phyloP scores from a whole-genome alignment of 2,888 invertebrate species.

The Harpalus rubripes region DNA sequence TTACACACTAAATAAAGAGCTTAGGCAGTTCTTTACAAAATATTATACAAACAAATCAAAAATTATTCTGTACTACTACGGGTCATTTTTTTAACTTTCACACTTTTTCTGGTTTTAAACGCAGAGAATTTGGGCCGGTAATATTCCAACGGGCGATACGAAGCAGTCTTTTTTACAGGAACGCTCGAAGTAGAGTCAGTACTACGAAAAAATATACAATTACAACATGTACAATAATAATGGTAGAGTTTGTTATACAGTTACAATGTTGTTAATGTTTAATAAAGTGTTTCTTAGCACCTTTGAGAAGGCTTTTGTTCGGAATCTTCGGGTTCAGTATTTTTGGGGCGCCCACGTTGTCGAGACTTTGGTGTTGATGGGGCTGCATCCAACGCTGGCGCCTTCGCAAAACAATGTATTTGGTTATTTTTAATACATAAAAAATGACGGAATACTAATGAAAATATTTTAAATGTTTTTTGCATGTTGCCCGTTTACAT shows the following conservation, averaged over 20 bases:
- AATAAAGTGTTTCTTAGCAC: slow-evolving; percentile 33
- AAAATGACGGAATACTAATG: too few relatives aligned
- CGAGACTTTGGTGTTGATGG: not conserved
- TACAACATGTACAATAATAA: not conserved
- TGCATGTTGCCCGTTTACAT: too few relatives aligned
- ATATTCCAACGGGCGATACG: slow-evolving; percentile 1
- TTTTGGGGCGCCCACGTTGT: slow-evolving; percentile 21
- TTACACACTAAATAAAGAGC: slow-evolving; percentile 38
- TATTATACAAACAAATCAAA: slow-evolving; percentile 27
- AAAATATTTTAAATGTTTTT: too few relatives aligned
- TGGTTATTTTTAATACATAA: not conserved
- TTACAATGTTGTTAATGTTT: slow-evolving; percentile 1
- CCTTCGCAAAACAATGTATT: not conserved
- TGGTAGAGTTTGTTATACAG: not conserved
- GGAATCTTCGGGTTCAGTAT: not conserved
- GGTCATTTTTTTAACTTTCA: slow-evolving; percentile 38
- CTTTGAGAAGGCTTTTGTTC: slow-evolving; percentile 36
- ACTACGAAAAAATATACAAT: not conserved
- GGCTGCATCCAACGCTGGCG: not conserved
- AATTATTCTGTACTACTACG: slow-evolving; percentile 23
- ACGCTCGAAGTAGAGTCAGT: not conserved
- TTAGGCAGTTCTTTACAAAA: slow-evolving; percentile 29
- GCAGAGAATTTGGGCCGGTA: slow-evolving; percentile 31
- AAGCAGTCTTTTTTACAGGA: slow-evolving; percentile 7
- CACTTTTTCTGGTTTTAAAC: slow-evolving; percentile 30